Evolutionary conservation across 2,113 vertebrate species (phyloP).

Genomic region (Psittacara wagleri): DNA sequence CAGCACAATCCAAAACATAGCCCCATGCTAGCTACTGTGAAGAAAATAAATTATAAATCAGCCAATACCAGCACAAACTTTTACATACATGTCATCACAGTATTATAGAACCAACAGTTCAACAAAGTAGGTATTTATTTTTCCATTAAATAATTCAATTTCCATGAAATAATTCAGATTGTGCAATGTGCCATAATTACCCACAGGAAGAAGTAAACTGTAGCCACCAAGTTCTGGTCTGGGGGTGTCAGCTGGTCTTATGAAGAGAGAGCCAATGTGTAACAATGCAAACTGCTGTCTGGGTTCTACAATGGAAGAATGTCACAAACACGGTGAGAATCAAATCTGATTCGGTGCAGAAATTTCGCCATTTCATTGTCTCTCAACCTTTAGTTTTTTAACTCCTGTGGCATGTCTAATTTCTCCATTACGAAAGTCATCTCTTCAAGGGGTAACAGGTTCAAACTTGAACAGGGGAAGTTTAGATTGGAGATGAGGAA

Average conservation of each 20-base stretch:
- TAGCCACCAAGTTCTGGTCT: not conserved
- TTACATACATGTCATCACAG: not conserved
- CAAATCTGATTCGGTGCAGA: not conserved
- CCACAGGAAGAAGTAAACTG: not conserved
- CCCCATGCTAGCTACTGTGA: not conserved
- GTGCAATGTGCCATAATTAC: not conserved
- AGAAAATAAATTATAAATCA: not conserved
- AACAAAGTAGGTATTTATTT: not conserved
- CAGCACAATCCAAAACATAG: not conserved
- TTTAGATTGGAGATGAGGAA: too few species aligned
- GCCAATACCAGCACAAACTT: not conserved
- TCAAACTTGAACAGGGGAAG: too few species aligned
- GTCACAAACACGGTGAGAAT: not conserved
- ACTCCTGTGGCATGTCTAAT: not conserved
- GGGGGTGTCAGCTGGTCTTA: not conserved
- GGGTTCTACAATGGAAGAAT: not conserved
- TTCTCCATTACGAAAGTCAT: not conserved
- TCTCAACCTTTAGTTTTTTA: not conserved
- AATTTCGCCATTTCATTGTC: not conserved
- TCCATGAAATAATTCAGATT: not conserved
- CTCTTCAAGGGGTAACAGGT: not conserved
- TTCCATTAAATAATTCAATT: not conserved
- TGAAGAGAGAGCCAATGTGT: not conserved
- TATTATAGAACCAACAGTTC: not conserved
- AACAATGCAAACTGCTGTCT: accelerated